Evolutionary conservation across 2,888 invertebrate genomes (phyloP).

Genomic region (Pseudococcus longispinus): DNA sequence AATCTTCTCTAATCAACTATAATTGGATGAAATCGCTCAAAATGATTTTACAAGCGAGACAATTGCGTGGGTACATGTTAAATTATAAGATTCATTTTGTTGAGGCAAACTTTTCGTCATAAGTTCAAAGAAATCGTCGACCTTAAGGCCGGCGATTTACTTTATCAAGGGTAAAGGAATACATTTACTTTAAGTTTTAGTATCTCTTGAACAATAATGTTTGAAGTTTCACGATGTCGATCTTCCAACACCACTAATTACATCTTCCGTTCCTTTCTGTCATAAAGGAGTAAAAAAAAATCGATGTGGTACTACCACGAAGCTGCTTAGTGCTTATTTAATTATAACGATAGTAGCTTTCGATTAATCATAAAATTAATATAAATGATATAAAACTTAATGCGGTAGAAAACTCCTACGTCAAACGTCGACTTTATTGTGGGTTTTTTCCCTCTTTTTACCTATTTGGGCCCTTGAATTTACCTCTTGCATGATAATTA

Average conservation of each 20-base stretch:
- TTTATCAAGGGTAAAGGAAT: neutral
- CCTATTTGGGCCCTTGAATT: neutral
- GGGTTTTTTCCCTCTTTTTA: neutral
- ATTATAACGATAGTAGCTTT: neutral
- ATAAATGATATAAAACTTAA: neutral
- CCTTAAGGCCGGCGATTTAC: neutral
- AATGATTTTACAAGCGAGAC: neutral
- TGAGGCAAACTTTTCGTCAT: neutral
- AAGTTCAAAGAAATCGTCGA: neutral
- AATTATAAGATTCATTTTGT: neutral
- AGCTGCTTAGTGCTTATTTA: neutral
- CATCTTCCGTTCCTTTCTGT: neutral
- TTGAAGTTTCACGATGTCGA: neutral
- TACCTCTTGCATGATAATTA: neutral
- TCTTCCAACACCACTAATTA: neutral
- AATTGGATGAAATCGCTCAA: neutral
- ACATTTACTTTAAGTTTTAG: neutral
- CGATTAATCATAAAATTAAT: neutral
- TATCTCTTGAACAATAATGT: neutral
- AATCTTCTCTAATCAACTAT: neutral
- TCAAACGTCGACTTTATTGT: neutral
- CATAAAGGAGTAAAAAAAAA: neutral
- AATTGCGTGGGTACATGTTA: neutral
- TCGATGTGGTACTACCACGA: neutral
- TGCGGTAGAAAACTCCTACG: neutral